Conservation (phyloP, 2,888 invertebrate species). For the Miltochrista miniata region DNA sequence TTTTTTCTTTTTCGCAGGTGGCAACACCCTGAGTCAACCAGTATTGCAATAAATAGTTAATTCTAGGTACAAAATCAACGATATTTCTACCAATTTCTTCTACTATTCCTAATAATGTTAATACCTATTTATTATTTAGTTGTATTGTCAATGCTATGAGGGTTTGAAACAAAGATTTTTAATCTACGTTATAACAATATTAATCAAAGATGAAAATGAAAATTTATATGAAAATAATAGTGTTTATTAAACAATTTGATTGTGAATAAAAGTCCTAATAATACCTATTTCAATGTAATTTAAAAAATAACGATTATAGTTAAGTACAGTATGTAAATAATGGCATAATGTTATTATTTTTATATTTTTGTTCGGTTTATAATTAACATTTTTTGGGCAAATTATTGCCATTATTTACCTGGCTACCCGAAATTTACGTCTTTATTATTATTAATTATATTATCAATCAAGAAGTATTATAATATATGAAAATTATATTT, state of each 20-base stretch:
- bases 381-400: not conserved
- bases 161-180: too few relatives aligned
- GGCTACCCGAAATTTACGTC: conserved; percentile 4
- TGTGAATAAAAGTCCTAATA: conserved; percentile 2
- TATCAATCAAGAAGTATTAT: too few relatives aligned
- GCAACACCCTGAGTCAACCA: conserved; percentile 53
- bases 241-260: conserved; percentile 6
- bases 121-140: conserved; percentile 28
- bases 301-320: not conserved
- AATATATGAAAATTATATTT: not conserved
- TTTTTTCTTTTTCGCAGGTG: conserved; percentile 49
- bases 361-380: too few relatives aligned
- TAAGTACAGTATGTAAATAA: conserved; percentile 3
- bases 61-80: conserved; percentile 30
- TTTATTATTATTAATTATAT: not conserved
- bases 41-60: conserved; percentile 34
- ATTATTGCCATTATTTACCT: conserved; percentile 5
- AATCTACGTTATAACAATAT: not conserved
- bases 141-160: too few relatives aligned
- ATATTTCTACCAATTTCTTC: conserved; percentile 31
- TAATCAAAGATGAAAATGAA: not conserved
- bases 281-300: too few relatives aligned
- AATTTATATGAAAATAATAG: not conserved
- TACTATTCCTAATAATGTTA: conserved; percentile 38
- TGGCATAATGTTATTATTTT: not conserved